Evolutionary conservation across 2,113 vertebrate species (phyloP).

Genomic region (Hypocryptadius cinnamomeus): DNA sequence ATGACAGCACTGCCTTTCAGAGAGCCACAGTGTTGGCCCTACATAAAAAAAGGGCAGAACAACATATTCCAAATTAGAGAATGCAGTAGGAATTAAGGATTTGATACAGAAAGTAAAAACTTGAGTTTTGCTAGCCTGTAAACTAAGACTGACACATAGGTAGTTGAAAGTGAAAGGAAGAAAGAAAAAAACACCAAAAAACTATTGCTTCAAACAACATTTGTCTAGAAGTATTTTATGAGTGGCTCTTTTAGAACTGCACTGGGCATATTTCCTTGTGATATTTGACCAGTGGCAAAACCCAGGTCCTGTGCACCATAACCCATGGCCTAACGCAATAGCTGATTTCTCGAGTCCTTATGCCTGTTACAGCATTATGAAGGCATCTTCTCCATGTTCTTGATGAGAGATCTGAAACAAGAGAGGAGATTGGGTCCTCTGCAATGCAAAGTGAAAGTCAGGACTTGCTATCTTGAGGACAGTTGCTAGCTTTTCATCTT

Average conservation of each 20-base stretch:
- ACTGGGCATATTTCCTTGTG: not conserved
- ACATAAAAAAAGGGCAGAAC: not conserved
- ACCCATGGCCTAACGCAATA: not conserved
- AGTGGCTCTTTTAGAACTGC: not conserved
- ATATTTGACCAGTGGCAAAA: not conserved
- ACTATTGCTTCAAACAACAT: not conserved
- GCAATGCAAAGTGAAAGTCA: not conserved
- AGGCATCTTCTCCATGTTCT: not conserved
- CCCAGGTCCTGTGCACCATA: not conserved
- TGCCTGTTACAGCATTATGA: accelerated
- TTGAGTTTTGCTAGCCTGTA: not conserved
- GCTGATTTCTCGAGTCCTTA: not conserved
- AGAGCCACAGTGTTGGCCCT: not conserved
- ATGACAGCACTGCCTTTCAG: not conserved
- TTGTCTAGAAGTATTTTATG: not conserved
- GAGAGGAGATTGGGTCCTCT: not conserved
- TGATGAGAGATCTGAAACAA: not conserved
- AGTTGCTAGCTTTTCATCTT: not conserved
- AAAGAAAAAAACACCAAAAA: not conserved
- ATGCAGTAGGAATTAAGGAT: not conserved
- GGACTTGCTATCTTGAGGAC: not conserved
- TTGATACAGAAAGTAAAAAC: not conserved
- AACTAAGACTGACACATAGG: not conserved
- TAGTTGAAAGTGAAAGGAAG: not conserved
- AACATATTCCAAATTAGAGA: not conserved